Evolutionary conservation across 1,140 invertebrate genomes (phyloP), one percentile per base, ranked within the genome.

Genomic region (Antheraea pernyi): DNA sequence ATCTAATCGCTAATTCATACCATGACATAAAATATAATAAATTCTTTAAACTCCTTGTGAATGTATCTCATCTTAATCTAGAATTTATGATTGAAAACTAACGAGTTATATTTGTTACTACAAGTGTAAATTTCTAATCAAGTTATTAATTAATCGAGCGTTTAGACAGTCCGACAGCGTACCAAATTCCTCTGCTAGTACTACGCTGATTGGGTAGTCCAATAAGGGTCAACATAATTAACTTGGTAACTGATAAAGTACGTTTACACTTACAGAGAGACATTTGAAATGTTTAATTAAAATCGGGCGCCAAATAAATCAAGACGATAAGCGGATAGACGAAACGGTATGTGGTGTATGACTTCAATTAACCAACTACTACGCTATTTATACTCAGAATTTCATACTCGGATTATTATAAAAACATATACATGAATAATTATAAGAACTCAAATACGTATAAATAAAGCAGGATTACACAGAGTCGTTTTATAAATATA

Each of bases 221-320:
- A 74, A 63, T 74, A 70, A 75, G 73, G 73, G 73, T 77, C 73
- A 77, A 69, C 62, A 76, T 71, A 72, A 77, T 77, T 72, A 71
- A 59, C 60, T 59, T 53, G 13, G 16, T 67, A 74, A 70, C 65
- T 74, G 72, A 67, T 59, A 53, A 59, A 65, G 48, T 69, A 53
- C 58, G 37, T 58, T 65, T 30, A 53, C 48, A 36, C 36, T 42
- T 70, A 61, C 39, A 30, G n/a, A n/a, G n/a, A 39, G 68, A 67
- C 70, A 9, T 70, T 39, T 37, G 62, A 53, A n/a, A 66, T 58
- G 68, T 59, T 18, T 58, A 69, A 30, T 66, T 65, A 59, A 59
- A 71, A 8, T 11, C 19, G 19, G 59, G 19, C 30, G 46, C 46
- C 46, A 53, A 53, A 53, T 53, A 53, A 53, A 53, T 53, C 46